Evolutionary conservation across 2,113 vertebrate species (phyloP).

Genomic region (Pseudolaguvia tuberculata): DNA sequence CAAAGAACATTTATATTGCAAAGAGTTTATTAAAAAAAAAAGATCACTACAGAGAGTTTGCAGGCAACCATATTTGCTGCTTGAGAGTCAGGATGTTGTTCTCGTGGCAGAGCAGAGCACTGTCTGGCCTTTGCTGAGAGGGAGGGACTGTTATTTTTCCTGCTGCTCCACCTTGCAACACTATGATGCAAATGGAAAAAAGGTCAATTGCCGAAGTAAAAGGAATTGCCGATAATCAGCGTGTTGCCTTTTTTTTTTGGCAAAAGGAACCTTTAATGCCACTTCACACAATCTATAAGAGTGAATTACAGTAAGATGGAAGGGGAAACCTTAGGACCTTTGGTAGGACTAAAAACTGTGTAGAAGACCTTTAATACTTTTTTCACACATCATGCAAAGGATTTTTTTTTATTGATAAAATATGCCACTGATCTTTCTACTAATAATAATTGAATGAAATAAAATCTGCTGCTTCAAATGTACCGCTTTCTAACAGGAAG

Average conservation of each 20-base stretch:
- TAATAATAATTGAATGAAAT: constrained; percentile 48
- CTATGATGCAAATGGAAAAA: constrained; percentile 60
- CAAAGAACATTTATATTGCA: constrained; percentile 30
- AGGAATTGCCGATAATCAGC: constrained; percentile 22
- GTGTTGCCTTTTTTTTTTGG: constrained; percentile 12
- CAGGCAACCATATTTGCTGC: constrained; percentile 64
- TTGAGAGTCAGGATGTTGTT: constrained; percentile 56
- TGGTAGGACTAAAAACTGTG: constrained; percentile 20
- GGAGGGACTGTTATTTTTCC: constrained; percentile 45
- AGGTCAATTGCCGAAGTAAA: constrained; percentile 15
- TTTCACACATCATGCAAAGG: constrained; percentile 45
- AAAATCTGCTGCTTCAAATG: constrained; percentile 71
- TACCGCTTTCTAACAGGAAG: constrained; percentile 68
- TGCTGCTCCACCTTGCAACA: constrained; percentile 65
- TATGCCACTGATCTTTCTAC: constrained; percentile 71
- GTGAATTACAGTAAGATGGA: constrained; percentile 11
- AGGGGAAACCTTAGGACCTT: constrained; percentile 24
- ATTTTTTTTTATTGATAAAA: constrained; percentile 57
- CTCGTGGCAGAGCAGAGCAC: constrained; percentile 49
- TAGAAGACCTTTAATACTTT: constrained; percentile 36
- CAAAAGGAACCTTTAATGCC: constrained; percentile 34
- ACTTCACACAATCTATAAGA: constrained; percentile 27
- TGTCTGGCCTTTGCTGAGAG: constrained; percentile 47
- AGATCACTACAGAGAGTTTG: constrained; percentile 40
- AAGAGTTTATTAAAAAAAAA: constrained; percentile 30